Conservation (phyloP, 2,113 vertebrate genomes). For the Syrmaticus mikado region DNA sequence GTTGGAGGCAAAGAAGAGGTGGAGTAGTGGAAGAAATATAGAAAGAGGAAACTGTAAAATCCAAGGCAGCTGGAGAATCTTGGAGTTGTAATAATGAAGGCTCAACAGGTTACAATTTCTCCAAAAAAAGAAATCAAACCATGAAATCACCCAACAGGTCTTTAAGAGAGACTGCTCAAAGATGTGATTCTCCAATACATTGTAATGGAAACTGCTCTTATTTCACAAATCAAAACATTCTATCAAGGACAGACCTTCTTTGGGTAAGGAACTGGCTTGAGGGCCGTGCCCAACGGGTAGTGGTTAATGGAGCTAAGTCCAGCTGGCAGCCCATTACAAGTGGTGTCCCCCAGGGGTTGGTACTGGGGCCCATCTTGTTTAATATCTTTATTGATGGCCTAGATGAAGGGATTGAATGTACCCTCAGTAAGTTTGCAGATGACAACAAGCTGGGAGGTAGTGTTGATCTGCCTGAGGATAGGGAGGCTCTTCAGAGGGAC, state of each 20-base stretch:
- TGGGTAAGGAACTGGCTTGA: too few species aligned
- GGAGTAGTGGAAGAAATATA: constrained; percentile 65
- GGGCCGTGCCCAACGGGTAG: too few species aligned
- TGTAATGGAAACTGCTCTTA: not conserved
- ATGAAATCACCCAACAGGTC: constrained; percentile 20
- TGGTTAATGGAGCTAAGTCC: too few species aligned
- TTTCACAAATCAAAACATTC: not conserved
- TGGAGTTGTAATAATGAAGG: constrained; percentile 62
- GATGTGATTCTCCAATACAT: not conserved
- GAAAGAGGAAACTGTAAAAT: constrained; percentile 67
- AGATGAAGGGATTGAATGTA: too few species aligned
- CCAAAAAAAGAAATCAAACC: not conserved
- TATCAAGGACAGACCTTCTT: not conserved
- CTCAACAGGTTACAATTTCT: constrained; percentile 56
- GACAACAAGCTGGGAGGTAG: too few species aligned
- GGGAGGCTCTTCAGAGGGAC: too few species aligned
- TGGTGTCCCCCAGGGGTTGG: too few species aligned
- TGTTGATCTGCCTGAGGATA: too few species aligned
- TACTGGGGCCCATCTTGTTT: too few species aligned
- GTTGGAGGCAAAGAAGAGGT: constrained; percentile 57
- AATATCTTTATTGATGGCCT: too few species aligned
- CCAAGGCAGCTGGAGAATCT: constrained; percentile 66
- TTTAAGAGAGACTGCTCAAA: constrained; percentile 14
- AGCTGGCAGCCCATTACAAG: too few species aligned
- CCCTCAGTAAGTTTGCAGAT: too few species aligned